Conservation (phyloP, 30 jellyfish, hydroid and myxozoan species). For the Clytia hemisphaerica region DNA sequence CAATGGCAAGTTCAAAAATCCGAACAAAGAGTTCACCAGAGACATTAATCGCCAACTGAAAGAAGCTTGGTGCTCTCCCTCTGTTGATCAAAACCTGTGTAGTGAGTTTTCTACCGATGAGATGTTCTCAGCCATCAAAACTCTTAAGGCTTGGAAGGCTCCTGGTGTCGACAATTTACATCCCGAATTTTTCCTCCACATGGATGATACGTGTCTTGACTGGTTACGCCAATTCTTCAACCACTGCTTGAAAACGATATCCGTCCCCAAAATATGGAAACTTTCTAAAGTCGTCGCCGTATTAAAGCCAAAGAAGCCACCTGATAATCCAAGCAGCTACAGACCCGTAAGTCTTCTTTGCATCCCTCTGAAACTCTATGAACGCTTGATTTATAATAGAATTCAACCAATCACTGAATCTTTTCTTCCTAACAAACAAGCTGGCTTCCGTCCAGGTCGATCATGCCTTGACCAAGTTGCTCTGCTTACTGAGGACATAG, state of each 20-base stretch:
- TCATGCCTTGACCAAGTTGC: background rate
- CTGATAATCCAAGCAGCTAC: slow-evolving; percentile 10
- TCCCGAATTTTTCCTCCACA: background rate
- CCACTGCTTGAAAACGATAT: no score
- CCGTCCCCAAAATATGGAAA: no score
- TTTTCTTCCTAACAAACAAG: background rate
- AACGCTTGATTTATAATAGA: background rate
- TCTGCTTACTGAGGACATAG: slow-evolving; percentile 5
- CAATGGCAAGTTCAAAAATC: no score
- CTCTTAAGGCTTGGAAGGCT: background rate
- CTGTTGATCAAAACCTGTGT: background rate
- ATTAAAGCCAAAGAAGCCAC: slow-evolving; percentile 1
- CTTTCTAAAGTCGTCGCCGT: no score
- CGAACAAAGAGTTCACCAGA: no score
- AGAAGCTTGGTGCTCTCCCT: no score
- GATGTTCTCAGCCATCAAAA: background rate
- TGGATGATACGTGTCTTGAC: no score
- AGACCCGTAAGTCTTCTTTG: background rate
- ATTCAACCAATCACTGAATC: background rate
- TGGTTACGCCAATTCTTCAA: no score
- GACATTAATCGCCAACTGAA: no score
- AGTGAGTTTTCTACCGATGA: background rate
- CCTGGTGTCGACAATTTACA: slow-evolving; percentile 1
- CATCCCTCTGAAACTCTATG: background rate
- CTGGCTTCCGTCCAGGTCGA: slow-evolving; percentile 14